Percentiles rank a stretch among this genome's conserved stretches.
These are phyloP conservation scores for Helicolenus hilgendorfi DNA, from an alignment of 2,797 vertebrate genomes.

Conservation along the genomic window DNA sequence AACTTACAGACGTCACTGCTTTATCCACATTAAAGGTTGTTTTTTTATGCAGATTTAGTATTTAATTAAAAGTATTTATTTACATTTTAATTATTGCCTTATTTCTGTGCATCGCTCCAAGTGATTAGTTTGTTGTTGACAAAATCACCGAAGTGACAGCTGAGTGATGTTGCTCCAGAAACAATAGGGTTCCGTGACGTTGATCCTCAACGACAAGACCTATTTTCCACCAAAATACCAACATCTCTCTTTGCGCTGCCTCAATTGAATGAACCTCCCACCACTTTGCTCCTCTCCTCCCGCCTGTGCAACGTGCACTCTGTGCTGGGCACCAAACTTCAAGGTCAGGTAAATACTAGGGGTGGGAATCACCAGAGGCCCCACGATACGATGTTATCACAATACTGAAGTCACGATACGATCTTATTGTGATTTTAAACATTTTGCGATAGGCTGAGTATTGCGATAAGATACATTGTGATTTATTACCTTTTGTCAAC, in stretches of 20 bases:
- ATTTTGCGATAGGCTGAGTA: too few relatives aligned
- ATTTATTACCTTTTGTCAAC: too few relatives aligned
- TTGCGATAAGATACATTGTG: too few relatives aligned
- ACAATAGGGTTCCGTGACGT: background rate
- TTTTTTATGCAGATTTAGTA: background rate
- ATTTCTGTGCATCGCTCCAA: background rate
- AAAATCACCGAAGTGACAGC: background rate
- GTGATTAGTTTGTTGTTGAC: background rate
- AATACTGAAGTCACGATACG: too few relatives aligned
- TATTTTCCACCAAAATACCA: background rate
- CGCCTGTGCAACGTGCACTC: too few relatives aligned
- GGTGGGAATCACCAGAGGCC: too few relatives aligned
- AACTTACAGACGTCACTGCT: background rate
- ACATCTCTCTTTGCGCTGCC: background rate
- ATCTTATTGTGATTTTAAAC: too few relatives aligned
- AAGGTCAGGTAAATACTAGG: too few relatives aligned
- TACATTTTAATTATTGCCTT: background rate
- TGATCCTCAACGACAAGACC: background rate
- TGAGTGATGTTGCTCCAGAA: background rate
- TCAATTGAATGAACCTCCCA: too few relatives aligned
- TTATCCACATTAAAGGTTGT: background rate
- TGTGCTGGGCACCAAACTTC: too few relatives aligned
- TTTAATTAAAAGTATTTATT: background rate
- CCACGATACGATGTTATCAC: too few relatives aligned
- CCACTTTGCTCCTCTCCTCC: too few relatives aligned